Conservation (phyloP, 1,140 invertebrate genomes). For the Lutraria rhynchaena region DNA sequence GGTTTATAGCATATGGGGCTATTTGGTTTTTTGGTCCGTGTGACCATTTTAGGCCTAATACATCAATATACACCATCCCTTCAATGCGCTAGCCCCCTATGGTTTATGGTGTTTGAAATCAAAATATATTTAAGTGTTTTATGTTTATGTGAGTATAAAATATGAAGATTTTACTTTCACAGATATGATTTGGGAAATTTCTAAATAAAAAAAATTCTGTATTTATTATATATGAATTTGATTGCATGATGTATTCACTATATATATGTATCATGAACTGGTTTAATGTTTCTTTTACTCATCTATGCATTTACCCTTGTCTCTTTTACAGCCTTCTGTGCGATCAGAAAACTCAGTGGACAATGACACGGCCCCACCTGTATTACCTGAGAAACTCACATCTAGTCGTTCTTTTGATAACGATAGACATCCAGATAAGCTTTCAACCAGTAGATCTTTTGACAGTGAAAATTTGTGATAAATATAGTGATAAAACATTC, state of each 20-base stretch:
- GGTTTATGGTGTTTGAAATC: too few species aligned
- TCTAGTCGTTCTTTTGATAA: slow-evolving; percentile 41
- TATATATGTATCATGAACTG: neutral
- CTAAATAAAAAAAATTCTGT: too few species aligned
- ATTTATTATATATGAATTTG: neutral
- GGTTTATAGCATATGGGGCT: too few species aligned
- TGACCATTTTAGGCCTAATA: too few species aligned
- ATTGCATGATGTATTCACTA: neutral
- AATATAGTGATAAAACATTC: neutral
- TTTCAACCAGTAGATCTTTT: neutral
- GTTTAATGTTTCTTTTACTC: neutral
- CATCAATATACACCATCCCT: too few species aligned
- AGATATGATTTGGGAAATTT: too few species aligned
- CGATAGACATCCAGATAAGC: neutral
- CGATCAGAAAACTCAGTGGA: slow-evolving; percentile 19
- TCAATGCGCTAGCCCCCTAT: too few species aligned
- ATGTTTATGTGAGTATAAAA: too few species aligned
- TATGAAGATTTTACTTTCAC: too few species aligned
- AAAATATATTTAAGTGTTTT: too few species aligned
- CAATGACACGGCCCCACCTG: slow-evolving; percentile 13
- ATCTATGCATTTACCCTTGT: slow-evolving; percentile 9
- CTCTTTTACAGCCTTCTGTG: slow-evolving; percentile 43
- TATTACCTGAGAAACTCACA: slow-evolving; percentile 48
- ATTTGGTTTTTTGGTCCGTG: too few species aligned
- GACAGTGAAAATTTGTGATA: slow-evolving; percentile 48